A percentile compares a stretch with the other conserved stretches of the same genome.
These are phyloP conservation scores for Rafetus swinhoei DNA, from an alignment of 2,113 vertebrate species.

Conservation along the genomic window DNA sequence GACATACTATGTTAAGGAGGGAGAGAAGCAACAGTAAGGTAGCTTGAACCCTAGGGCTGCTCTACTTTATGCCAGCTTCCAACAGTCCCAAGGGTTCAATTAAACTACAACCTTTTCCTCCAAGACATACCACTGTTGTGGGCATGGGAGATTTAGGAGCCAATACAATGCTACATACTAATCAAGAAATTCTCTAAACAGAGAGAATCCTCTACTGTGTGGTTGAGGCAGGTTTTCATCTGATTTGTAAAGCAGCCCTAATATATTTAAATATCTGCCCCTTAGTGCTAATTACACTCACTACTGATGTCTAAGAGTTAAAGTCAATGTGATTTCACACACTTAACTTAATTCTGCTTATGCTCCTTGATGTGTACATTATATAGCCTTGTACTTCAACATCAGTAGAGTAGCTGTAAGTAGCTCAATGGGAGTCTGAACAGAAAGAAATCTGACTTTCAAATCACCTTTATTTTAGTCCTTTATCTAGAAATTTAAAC, in stretches of 20 bases:
- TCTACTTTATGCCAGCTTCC: not conserved
- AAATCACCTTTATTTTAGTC: not conserved
- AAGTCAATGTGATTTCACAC: constrained; percentile 17
- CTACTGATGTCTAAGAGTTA: not conserved
- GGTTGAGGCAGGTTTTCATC: not conserved
- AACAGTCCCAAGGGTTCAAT: not conserved
- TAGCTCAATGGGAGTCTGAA: not conserved
- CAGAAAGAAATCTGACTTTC: not conserved
- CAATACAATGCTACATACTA: not conserved
- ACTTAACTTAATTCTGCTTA: not conserved
- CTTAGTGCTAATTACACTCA: constrained; percentile 33
- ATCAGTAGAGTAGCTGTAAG: not conserved
- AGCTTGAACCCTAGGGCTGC: not conserved
- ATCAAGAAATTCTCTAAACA: not conserved
- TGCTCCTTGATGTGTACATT: not conserved
- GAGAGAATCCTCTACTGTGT: not conserved
- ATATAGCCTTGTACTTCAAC: not conserved
- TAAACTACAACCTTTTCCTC: not conserved
- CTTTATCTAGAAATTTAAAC: not conserved
- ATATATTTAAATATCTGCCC: not conserved
- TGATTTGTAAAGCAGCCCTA: not conserved
- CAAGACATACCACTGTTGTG: accelerated
- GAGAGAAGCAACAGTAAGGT: not conserved
- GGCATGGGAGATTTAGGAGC: not conserved
- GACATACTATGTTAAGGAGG: not conserved